phyloP scores from a whole-genome alignment of 2,113 vertebrate genomes.

The Antechinus stuartii region DNA sequence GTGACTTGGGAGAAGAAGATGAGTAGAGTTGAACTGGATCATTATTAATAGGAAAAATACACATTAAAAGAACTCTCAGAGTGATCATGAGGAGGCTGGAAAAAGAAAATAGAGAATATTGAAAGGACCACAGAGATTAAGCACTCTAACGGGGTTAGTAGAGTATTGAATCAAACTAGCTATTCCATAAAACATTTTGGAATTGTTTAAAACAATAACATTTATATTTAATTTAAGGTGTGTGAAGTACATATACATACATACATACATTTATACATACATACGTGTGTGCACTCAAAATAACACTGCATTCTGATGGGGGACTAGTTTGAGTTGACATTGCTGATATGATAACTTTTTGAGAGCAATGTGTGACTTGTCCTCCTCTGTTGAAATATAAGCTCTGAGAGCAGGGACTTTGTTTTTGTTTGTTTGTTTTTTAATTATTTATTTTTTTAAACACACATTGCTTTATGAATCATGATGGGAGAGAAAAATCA shows the following conservation, averaged over 20 bases:
- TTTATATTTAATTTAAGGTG: not conserved
- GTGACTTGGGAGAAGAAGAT: not conserved
- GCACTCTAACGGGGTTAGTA: not conserved
- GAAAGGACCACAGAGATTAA: not conserved
- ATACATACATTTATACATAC: not conserved
- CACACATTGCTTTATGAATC: no score
- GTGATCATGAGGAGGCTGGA: no score
- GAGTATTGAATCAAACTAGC: not conserved
- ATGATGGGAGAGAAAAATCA: no score
- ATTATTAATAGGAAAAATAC: not conserved
- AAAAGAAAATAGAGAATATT: not conserved
- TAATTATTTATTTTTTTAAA: no score
- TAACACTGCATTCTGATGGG: not conserved
- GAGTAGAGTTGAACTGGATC: not conserved
- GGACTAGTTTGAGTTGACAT: fast-evolving
- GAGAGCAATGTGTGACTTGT: not conserved
- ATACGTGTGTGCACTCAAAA: not conserved
- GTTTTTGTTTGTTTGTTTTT: not conserved
- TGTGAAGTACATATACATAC: not conserved
- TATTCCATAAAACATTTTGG: not conserved
- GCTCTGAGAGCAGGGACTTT: not conserved
- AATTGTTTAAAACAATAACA: not conserved
- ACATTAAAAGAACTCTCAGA: not conserved
- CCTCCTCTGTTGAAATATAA: not conserved
- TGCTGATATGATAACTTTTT: not conserved